A percentile compares a stretch with the other conserved stretches of the same genome.
Evolutionary conservation across 2,113 vertebrate species (phyloP).

Genomic region (Brienomyrus brachyistius): DNA sequence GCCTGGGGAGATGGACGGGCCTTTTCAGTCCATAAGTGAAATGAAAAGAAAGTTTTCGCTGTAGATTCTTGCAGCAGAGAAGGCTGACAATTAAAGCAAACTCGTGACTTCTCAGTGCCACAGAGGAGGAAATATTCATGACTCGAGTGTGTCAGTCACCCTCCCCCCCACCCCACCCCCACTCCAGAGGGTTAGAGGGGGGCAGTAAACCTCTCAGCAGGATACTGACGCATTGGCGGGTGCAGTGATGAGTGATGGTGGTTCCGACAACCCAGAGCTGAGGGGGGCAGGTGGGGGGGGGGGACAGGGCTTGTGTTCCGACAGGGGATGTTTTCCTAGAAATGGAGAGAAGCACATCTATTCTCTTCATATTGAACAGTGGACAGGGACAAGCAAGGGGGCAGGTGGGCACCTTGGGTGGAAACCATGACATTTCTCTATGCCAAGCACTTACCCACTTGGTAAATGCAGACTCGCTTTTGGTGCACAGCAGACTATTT

Average conservation of each 20-base stretch:
- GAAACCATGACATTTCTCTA: slow-evolving; percentile 44
- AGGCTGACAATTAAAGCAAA: neutral
- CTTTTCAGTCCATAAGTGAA: neutral
- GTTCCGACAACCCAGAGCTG: slow-evolving; percentile 43
- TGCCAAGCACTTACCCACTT: slow-evolving; percentile 33
- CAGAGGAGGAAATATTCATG: neutral
- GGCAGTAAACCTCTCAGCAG: slow-evolving; percentile 7
- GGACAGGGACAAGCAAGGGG: slow-evolving; percentile 27
- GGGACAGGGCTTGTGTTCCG: slow-evolving; percentile 36
- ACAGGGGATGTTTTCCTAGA: slow-evolving; percentile 51
- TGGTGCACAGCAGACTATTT: slow-evolving; percentile 56
- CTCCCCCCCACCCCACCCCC: neutral
- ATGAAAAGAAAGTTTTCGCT: neutral
- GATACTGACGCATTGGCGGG: slow-evolving; percentile 17
- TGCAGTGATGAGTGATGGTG: slow-evolving; percentile 32
- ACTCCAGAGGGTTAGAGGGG: neutral
- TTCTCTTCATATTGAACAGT: neutral
- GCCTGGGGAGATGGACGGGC: neutral
- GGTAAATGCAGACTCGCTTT: slow-evolving; percentile 20
- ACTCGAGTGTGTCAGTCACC: slow-evolving; percentile 30
- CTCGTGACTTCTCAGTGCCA: neutral
- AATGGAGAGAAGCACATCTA: slow-evolving; percentile 55
- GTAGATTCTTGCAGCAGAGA: neutral
- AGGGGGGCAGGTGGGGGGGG: neutral
- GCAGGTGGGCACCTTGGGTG: slow-evolving; percentile 11